Conservation (phyloP, 2,888 invertebrate genomes). For the Dorcus parallelipipedus region DNA sequence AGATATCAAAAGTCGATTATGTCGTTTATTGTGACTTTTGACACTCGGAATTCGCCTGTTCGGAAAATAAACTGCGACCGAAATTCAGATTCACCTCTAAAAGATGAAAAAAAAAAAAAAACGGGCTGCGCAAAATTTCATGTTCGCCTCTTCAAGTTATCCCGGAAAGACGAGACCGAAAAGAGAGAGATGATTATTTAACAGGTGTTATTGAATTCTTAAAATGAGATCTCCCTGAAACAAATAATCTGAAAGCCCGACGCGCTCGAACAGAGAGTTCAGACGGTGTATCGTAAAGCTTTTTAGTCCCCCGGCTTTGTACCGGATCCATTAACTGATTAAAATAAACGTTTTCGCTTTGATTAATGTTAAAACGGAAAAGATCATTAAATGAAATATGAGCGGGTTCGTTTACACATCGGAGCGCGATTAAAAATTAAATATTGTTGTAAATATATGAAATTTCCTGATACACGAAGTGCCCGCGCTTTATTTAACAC, state of each 20-base stretch:
- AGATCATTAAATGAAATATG: conserved; percentile 14
- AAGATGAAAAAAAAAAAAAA: too few relatives aligned
- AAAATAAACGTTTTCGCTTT: conserved; percentile 36
- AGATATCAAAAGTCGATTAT: conserved; percentile 25
- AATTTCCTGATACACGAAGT: too few relatives aligned
- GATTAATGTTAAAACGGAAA: conserved; percentile 30
- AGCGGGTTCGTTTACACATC: background rate
- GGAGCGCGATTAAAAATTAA: too few relatives aligned
- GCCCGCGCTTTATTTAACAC: too few relatives aligned
- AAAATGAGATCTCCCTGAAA: conserved; percentile 6
- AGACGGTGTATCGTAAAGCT: conserved; percentile 18
- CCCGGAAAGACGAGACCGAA: too few relatives aligned
- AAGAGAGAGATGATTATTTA: background rate
- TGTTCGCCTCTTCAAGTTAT: too few relatives aligned
- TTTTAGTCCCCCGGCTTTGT: conserved; percentile 9
- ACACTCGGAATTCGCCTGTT: background rate
- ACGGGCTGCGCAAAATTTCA: too few relatives aligned
- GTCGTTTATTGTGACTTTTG: conserved; percentile 15
- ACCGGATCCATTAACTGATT: conserved; percentile 40
- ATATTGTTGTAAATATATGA: too few relatives aligned
- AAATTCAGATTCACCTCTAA: too few relatives aligned
- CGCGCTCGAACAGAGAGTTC: conserved; percentile 15
- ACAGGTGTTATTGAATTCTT: conserved; percentile 3
- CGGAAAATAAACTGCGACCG: too few relatives aligned
- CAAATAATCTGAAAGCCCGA: conserved; percentile 16